phyloP scores from a whole-genome alignment of 2,888 invertebrate species.

The Napeogenes sylphis region DNA sequence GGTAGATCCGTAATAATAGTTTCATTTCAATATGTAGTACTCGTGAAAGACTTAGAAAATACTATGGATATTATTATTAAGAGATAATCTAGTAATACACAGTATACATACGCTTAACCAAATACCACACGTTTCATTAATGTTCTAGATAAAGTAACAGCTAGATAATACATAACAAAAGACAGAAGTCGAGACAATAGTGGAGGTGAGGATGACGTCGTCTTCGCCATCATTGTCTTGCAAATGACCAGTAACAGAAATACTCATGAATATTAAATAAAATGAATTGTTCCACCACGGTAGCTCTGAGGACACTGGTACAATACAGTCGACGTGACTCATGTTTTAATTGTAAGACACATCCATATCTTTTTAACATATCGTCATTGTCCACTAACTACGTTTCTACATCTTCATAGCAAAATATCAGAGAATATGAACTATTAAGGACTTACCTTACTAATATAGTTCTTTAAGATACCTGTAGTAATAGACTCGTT shows the following conservation, averaged over 20 bases:
- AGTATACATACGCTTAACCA: not conserved
- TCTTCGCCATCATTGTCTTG: slow-evolving; percentile 52
- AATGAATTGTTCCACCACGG: slow-evolving; percentile 61
- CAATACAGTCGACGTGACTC: slow-evolving; percentile 43
- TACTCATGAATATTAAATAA: slow-evolving; percentile 70
- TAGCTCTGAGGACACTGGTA: slow-evolving; percentile 50
- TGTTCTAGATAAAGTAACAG: not conserved
- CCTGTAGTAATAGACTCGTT: too few relatives aligned
- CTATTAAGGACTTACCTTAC: too few relatives aligned
- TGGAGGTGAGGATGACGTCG: slow-evolving; percentile 52
- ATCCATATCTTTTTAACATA: slow-evolving; percentile 5
- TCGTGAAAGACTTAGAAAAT: too few relatives aligned
- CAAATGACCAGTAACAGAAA: slow-evolving; percentile 54
- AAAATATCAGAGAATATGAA: not conserved
- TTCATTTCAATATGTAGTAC: too few relatives aligned
- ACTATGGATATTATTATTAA: too few relatives aligned
- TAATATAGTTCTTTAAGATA: too few relatives aligned
- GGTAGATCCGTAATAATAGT: too few relatives aligned
- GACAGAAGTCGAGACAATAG: slow-evolving; percentile 56
- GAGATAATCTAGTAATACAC: too few relatives aligned
- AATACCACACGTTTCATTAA: not conserved
- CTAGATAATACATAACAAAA: slow-evolving; percentile 36
- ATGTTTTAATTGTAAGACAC: slow-evolving; percentile 18
- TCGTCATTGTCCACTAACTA: slow-evolving; percentile 9
- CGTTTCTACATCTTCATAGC: too few relatives aligned